Percentiles rank a stretch among this genome's conserved stretches.
These are phyloP conservation scores for Pavo muticus DNA, from an alignment of 2,113 vertebrate species.

Conservation along the genomic window DNA sequence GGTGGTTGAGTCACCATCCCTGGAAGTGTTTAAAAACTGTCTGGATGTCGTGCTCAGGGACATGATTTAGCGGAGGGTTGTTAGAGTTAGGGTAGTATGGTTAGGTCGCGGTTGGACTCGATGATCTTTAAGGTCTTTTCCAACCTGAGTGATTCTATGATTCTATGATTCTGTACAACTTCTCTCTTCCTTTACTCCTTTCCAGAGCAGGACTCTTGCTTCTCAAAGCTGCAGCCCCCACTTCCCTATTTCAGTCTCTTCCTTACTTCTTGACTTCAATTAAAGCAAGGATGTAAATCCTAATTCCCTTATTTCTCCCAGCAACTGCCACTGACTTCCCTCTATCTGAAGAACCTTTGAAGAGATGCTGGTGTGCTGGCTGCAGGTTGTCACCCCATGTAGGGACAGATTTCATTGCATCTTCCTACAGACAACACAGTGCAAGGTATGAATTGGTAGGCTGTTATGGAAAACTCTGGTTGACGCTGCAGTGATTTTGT, in stretches of 20 bases:
- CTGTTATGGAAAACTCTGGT: neutral
- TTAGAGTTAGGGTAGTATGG: too few relatives aligned
- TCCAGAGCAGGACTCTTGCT: neutral
- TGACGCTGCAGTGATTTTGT: neutral
- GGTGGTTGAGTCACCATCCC: too few relatives aligned
- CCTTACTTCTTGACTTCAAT: neutral
- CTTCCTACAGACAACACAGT: neutral
- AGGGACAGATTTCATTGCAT: neutral
- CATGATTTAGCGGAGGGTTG: too few relatives aligned
- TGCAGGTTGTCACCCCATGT: neutral
- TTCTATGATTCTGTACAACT: neutral
- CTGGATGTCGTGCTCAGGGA: too few relatives aligned
- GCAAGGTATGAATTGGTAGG: neutral
- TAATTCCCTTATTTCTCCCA: neutral
- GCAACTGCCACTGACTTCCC: neutral
- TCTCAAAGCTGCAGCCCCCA: neutral
- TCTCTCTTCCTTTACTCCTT: neutral
- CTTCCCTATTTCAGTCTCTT: neutral
- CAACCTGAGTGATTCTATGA: too few relatives aligned
- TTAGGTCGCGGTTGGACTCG: too few relatives aligned
- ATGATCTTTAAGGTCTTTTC: too few relatives aligned
- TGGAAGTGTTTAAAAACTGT: too few relatives aligned
- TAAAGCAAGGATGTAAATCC: neutral
- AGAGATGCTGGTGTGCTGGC: neutral
- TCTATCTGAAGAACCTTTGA: neutral